Percentiles rank a stretch among this genome's conserved stretches.
These are phyloP conservation scores for Alosa sapidissima DNA, from an alignment of 2,797 vertebrate genomes.

Conservation along the genomic window DNA sequence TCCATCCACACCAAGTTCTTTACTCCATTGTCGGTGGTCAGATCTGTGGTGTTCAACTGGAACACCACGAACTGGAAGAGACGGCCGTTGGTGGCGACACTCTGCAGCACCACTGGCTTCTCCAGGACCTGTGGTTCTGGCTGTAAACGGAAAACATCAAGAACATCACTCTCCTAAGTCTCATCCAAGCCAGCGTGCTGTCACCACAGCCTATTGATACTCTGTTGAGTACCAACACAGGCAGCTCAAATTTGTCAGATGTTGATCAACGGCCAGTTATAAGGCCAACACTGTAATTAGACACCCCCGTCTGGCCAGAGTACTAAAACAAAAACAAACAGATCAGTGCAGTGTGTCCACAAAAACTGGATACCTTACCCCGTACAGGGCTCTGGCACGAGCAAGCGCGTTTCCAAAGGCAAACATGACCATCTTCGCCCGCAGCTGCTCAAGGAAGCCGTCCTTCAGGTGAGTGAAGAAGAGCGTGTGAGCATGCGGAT, in stretches of 20 bases:
- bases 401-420: conserved; percentile 87
- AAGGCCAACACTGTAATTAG: conserved; percentile 29
- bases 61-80: conserved; percentile 90
- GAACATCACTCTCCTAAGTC: neutral
- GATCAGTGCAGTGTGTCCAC: conserved; percentile 7
- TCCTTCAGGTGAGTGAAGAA: conserved; percentile 75
- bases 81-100: conserved; percentile 85
- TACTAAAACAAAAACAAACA: neutral
- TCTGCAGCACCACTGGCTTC: conserved; percentile 85
- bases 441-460: conserved; percentile 78
- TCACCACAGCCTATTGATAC: neutral
- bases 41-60: conserved; percentile 92
- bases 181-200: neutral
- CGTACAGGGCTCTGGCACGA: conserved; percentile 78
- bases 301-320: neutral
- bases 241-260: neutral
- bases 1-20: conserved; percentile 95
- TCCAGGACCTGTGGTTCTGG: conserved; percentile 74
- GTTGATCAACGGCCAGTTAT: neutral
- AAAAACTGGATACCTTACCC: conserved; percentile 70
- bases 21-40: conserved; percentile 75
- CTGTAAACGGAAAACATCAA: conserved; percentile 57
- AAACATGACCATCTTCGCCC: conserved; percentile 92
- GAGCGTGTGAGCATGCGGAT: conserved; percentile 85
- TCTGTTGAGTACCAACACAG: neutral